Evolutionary conservation across 2,113 vertebrate species (phyloP), one percentile per base, ranked within the genome.

Genomic region (Petromus typicus): DNA sequence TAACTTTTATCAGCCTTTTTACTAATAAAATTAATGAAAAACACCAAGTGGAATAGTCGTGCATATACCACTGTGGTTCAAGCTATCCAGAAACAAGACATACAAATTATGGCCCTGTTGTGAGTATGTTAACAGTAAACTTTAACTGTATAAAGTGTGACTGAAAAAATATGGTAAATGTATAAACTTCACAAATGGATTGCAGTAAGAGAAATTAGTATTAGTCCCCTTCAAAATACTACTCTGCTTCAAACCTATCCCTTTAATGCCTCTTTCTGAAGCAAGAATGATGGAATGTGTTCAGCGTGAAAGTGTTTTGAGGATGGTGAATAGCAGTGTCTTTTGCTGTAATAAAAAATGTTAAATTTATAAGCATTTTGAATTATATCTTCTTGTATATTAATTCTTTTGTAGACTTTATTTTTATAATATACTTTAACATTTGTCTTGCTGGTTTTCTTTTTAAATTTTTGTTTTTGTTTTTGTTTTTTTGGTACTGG

Each of bases 361-460:
- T 76, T 6, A 5, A 43, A 73, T 73, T 25, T 48, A 48, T 48
- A 48, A 76, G 27, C 25, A 40, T 23, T 40, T 76, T 76, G 73
- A 76, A 27, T 48, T 7, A 30, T 27, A 45, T 48, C 73, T 48
- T 17, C 14, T 48, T 89, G 85, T 85, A n/a, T 34, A 85, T 83
- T 81, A 76, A 56, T 9, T 73, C 34, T 32, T n/a, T 80, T 45
- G 57, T 2, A 54, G 64, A 63, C 59, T 95, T 75, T 67, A 61
- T 22, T 86, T 93, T 91, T 81, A 18, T 45, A 61, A 83, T 7
- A 78, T 25, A 37, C 56, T 18, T 0, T 86, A 93, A 40, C 12
- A 18, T 84, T 92, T 75, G 43, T 54, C 25, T 91, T 75, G 34
- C 79, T 95, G 48, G 13, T 61, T 75, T 34, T 71, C 37, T 94